These are phyloP conservation scores for Noctua fimbriata DNA, from an alignment of 2,888 invertebrate genomes.

Conservation along the genomic window DNA sequence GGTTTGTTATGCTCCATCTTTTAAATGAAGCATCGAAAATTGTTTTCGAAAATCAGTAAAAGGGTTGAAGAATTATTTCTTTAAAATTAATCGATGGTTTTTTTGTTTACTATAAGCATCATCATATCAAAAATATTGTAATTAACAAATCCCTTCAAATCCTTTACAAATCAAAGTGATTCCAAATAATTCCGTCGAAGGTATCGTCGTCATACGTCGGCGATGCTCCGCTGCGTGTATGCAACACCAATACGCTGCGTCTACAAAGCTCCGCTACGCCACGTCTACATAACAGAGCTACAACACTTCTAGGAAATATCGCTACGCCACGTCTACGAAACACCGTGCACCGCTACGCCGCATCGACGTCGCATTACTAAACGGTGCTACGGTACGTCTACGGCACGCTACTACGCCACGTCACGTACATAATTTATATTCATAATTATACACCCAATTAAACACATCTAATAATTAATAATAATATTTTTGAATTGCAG, in stretches of 20 bases:
- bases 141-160: neutral
- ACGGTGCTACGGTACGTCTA: too few species aligned
- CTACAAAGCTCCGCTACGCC: neutral
- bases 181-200: neutral
- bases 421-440: too few species aligned
- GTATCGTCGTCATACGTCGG: neutral
- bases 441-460: too few species aligned
- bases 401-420: neutral
- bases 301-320: neutral
- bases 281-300: neutral
- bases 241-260: neutral
- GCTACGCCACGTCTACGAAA: too few species aligned
- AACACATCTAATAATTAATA: too few species aligned
- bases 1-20: slow-evolving; percentile 61
- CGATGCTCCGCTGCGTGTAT: neutral
- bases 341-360: neutral
- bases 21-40: slow-evolving; percentile 58
- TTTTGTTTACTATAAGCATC: neutral
- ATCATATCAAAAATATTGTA: neutral
- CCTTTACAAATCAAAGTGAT: neutral
- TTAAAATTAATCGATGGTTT: slow-evolving; percentile 1
- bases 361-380: neutral
- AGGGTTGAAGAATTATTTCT: neutral
- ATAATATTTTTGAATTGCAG: too few species aligned
- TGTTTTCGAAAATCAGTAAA: slow-evolving; percentile 1